Base-by-base conservation (phyloP, 2,797 vertebrate species). In the Notolepis coatsorum region DNA sequence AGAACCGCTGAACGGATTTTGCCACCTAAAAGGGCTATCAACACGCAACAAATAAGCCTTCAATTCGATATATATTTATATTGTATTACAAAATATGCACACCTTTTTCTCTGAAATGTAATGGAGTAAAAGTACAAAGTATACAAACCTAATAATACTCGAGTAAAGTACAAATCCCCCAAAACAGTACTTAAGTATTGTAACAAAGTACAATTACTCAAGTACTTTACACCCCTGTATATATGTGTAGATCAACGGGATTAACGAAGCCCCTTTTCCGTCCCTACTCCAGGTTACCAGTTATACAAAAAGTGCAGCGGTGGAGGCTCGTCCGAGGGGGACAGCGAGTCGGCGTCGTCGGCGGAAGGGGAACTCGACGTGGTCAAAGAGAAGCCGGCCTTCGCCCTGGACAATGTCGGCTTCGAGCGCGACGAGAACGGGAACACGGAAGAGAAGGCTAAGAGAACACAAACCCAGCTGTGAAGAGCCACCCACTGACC, bases 271-370 rank as follows among this genome's bases (percentile, higher is more conserved):
- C n/a, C n/a, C n/a, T n/a, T n/a, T n/a, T n/a, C 12, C 30, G 20
- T 52, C 52, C 39, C 28, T 59, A 39, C 38, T 3, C 1, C 77
- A 94, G 93, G 3, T 6, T 92, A 89, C 63, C 81, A 73, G 74
- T 0, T 0, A 0, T 85, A 90, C 7, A 87, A 77, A 59, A 78
- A 2, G 15, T 0, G 0, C 0, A 65, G 1, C 3, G 1, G 2
- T 0, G 0, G 12, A 0, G 37, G 23, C 1, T 23, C 50, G 1
- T n/a, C 1, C 3, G 66, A 68, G 2, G 6, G 27, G 2, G 88
- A 84, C 62, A 18, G 20, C 0, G 84, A 90, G 27, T 13, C 13
- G 15, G 18, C 10, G 0, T 2, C 58, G 1, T 9, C 48, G 7
- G 65, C 68, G 5, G 56, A 17, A 0, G 17, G 1, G 0, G 65